Percentiles rank a stretch among this genome's conserved stretches.
Conservation (phyloP, 2,888 invertebrate genomes). For the Cataglyphis cursor region DNA sequence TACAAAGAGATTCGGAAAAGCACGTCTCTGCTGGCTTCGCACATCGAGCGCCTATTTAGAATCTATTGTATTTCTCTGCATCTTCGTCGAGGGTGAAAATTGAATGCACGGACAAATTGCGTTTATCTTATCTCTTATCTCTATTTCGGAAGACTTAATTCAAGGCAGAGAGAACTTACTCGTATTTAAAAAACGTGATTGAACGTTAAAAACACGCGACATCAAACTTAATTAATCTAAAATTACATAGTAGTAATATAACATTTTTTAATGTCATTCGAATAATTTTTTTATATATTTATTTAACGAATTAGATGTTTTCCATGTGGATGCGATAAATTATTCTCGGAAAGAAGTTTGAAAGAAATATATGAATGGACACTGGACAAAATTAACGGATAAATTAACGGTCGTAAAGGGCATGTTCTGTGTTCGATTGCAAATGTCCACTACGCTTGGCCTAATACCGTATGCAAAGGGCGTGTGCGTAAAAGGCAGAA, state of each 20-base stretch:
- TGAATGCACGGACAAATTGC: conserved; percentile 46
- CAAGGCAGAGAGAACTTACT: neutral
- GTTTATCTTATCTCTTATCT: conserved; percentile 27
- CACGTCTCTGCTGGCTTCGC: conserved; percentile 41
- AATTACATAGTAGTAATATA: neutral
- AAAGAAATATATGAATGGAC: neutral
- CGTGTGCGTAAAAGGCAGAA: conserved; percentile 24
- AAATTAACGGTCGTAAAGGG: conserved; percentile 5
- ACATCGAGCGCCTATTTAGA: conserved; percentile 3
- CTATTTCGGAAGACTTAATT: conserved; percentile 4
- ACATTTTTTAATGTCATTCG: neutral
- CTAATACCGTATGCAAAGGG: conserved; percentile 36
- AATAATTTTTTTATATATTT: neutral
- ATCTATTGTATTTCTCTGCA: conserved; percentile 42
- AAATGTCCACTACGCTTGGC: neutral
- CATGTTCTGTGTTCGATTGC: neutral
- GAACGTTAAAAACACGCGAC: neutral
- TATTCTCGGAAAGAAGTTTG: neutral
- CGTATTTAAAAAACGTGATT: neutral
- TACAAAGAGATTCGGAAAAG: conserved; percentile 40
- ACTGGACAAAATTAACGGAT: neutral
- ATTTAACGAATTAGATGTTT: neutral
- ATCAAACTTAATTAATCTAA: neutral
- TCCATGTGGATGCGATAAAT: neutral
- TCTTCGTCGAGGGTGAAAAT: conserved; percentile 32